Evolutionary conservation across 2,797 vertebrate genomes (phyloP).

Genomic region (Salmo trutta): DNA sequence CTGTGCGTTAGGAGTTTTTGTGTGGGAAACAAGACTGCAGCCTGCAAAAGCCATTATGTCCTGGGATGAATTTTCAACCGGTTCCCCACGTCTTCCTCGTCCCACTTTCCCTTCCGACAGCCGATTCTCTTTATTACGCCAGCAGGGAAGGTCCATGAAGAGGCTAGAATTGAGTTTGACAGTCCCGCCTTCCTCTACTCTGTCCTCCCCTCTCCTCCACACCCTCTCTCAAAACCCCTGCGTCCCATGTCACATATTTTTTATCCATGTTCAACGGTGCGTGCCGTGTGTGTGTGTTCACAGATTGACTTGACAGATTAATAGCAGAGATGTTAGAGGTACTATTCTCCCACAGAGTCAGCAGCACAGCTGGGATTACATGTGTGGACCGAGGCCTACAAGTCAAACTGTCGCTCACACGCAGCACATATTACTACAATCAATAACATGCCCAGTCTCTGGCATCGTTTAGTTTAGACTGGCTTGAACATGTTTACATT

Average conservation of each 20-base stretch:
- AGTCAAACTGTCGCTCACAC: slow-evolving; percentile 6
- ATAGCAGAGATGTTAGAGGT: slow-evolving; percentile 16
- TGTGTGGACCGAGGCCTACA: background rate
- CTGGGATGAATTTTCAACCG: slow-evolving; percentile 53
- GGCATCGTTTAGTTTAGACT: background rate
- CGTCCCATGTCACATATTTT: slow-evolving; percentile 24
- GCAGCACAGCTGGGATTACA: slow-evolving; percentile 8
- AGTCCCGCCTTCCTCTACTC: slow-evolving; percentile 1
- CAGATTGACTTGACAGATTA: slow-evolving; percentile 20
- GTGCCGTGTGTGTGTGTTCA: slow-evolving; percentile 8
- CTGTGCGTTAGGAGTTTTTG: slow-evolving; percentile 9
- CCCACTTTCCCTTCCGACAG: slow-evolving; percentile 43
- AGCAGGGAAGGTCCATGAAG: slow-evolving; percentile 52
- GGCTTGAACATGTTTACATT: background rate
- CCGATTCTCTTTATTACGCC: slow-evolving; percentile 65
- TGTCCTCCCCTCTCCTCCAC: background rate
- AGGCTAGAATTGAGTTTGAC: slow-evolving; percentile 31
- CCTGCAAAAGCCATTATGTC: slow-evolving; percentile 74
- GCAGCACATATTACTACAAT: background rate
- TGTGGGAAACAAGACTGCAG: slow-evolving; percentile 49
- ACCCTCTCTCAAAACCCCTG: slow-evolving; percentile 7
- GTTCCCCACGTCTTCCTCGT: background rate
- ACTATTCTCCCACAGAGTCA: slow-evolving; percentile 13
- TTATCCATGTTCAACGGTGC: slow-evolving; percentile 20
- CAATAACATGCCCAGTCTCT: background rate